These are phyloP conservation scores for Leucophenga maculata DNA, from an alignment of 2,888 invertebrate genomes.

Conservation along the genomic window DNA sequence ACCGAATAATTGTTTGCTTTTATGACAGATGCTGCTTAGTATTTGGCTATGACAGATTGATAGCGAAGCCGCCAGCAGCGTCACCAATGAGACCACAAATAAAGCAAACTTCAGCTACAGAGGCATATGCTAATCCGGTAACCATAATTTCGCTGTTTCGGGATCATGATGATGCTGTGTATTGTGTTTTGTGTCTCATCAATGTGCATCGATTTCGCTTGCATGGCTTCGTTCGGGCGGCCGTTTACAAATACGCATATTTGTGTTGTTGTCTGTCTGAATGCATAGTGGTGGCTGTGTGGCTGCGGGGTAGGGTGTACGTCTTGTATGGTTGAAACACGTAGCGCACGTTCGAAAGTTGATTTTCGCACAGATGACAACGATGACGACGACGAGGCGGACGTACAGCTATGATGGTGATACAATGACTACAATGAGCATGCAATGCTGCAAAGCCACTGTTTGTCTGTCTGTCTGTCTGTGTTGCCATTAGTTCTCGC, in stretches of 20 bases:
- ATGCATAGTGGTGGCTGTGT: too few species aligned
- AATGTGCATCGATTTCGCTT: too few species aligned
- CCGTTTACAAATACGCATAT: not conserved
- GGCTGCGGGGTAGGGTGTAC: too few species aligned
- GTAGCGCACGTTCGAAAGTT: conserved; percentile 22
- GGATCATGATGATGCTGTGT: not conserved
- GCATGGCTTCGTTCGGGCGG: not conserved
- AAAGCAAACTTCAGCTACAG: not conserved
- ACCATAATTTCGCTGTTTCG: conserved; percentile 19
- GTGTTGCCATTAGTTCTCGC: conserved; percentile 22
- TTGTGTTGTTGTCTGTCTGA: not conserved
- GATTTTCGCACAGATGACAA: conserved; percentile 19
- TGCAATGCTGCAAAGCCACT: conserved; percentile 47
- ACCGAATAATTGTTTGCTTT: conserved; percentile 8
- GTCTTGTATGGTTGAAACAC: not conserved
- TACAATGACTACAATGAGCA: conserved; percentile 28
- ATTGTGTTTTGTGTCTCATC: not conserved
- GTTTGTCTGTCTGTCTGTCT: not conserved
- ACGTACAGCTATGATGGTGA: not conserved
- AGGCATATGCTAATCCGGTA: not conserved
- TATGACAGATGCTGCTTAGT: not conserved
- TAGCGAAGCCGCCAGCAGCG: not conserved
- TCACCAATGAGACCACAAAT: not conserved
- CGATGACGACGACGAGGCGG: not conserved
- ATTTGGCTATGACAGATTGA: conserved; percentile 1